Evolutionary conservation across 2,797 vertebrate genomes (phyloP), one percentile per base, ranked within the genome.

Genomic region (Danio albolineatus): DNA sequence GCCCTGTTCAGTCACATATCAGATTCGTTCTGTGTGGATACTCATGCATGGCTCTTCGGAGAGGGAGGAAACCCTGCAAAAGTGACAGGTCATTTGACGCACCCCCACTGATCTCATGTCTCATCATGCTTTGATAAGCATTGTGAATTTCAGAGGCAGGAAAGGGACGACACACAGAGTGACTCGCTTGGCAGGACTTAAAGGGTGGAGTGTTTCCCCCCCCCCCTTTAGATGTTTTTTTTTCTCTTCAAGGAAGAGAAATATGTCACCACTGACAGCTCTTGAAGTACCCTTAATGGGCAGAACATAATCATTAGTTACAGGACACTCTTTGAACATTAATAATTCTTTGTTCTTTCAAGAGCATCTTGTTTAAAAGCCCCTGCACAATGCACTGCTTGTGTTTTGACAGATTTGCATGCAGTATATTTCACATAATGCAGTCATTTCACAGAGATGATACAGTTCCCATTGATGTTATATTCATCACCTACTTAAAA

Each of bases 211-310:
- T 64, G 7, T 5, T 80, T 43, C n/a, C 7, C 2, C 7, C 7
- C 43, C n/a, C 7, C 2, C 7, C 7, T 28, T 28, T 28, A 46
- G 36, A 62, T 13, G 21, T 19, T 21, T 65, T 48, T 53, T 28
- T 17, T 41, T 71, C 78, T 84, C 80, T 76, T 83, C 86, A 87
- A 87, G 86, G 88, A 90, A 28, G 86, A 89, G 72, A 90, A 90
- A 89, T 92, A 89, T 90, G 91, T 94, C 86, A 92, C 78, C 83
- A 74, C 83, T 91, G 93, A 92, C 88, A 91, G 89, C 91, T 88
- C 90, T 93, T 91, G 89, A 95, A 93, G 92, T 89, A 82, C 88
- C 90, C 85, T 91, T 93, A 92, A 89, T 85, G 90, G 90, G 90
- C 91, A 90, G 87, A 89, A 90, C 93, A 92, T 94, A 92, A 93